Conservation (phyloP, 2,888 invertebrate genomes). For the Cephus runcator region DNA sequence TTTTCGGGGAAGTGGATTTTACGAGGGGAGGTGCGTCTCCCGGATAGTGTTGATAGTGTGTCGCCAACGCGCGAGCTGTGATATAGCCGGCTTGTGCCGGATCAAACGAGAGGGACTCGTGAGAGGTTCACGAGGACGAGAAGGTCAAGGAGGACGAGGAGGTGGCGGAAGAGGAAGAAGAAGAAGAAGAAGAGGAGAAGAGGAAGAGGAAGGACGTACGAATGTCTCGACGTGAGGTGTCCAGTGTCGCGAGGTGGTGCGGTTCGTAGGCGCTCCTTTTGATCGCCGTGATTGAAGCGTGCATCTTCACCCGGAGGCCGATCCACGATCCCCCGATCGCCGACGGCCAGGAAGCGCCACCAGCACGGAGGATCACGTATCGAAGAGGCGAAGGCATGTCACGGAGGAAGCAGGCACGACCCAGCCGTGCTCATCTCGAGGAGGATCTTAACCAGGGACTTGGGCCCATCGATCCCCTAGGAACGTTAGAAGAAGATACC, state of each 20-base stretch:
- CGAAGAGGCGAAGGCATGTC: conserved; percentile 57
- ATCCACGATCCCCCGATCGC: neutral
- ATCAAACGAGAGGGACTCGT: neutral
- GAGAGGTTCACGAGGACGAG: conserved; percentile 3
- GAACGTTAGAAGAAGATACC: conserved; percentile 48
- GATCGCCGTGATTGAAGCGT: conserved; percentile 22
- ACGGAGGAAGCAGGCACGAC: conserved; percentile 65
- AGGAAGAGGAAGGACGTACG: conserved; percentile 14
- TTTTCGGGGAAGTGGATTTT: conserved; percentile 50
- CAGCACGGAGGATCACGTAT: no score
- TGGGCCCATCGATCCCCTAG: conserved; percentile 53
- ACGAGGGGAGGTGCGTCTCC: conserved; percentile 47
- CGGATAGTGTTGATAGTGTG: conserved; percentile 43
- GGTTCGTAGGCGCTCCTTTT: neutral
- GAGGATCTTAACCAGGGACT: conserved; percentile 61
- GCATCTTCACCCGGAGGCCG: conserved; percentile 18
- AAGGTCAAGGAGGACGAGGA: conserved; percentile 3
- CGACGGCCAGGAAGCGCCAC: no score
- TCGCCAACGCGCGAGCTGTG: conserved; percentile 8
- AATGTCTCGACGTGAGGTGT: conserved; percentile 22
- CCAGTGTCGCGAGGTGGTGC: conserved; percentile 5
- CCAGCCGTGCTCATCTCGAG: conserved; percentile 64
- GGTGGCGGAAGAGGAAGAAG: neutral
- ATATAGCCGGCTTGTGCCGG: neutral
- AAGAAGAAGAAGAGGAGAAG: neutral